Conservation (phyloP, 92 coral and sea anemone species). For the Phymanthus crucifer region DNA sequence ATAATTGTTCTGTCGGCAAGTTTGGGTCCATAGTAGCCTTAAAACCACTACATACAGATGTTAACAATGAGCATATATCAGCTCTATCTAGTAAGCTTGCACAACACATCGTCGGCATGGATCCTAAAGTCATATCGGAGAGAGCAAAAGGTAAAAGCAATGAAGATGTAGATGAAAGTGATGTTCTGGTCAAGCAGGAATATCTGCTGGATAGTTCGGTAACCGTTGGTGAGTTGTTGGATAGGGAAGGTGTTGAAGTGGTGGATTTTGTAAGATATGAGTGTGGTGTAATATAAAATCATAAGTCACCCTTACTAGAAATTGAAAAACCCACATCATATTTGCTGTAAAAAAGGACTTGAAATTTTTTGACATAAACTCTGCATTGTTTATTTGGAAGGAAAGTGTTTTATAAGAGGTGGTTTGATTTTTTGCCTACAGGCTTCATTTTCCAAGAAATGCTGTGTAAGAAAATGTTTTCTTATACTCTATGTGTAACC, state of each 20-base stretch:
- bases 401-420: too few relatives aligned
- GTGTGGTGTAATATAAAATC: slow-evolving; percentile 60
- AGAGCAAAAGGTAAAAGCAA: slow-evolving; percentile 12
- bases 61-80: slow-evolving; percentile 16
- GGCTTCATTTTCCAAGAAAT: too few relatives aligned
- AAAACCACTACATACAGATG: slow-evolving; percentile 31
- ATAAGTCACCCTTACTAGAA: too few relatives aligned
- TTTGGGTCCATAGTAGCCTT: slow-evolving; percentile 85
- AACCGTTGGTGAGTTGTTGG: slow-evolving; percentile 73
- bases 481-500: too few relatives aligned
- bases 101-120: slow-evolving; percentile 95
- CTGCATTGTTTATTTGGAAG: too few relatives aligned
- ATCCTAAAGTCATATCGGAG: slow-evolving; percentile 63
- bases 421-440: too few relatives aligned
- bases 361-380: too few relatives aligned
- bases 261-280: slow-evolving; percentile 92
- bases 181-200: slow-evolving; percentile 79
- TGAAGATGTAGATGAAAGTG: slow-evolving; percentile 23
- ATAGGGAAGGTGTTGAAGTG: slow-evolving; percentile 58
- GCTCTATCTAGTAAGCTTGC: slow-evolving; percentile 66
- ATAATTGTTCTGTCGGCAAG: slow-evolving; percentile 78
- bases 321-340: too few relatives aligned
- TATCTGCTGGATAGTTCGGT: slow-evolving; percentile 70
- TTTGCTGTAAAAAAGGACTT: too few relatives aligned
- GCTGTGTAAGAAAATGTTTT: too few relatives aligned